Base-by-base conservation (phyloP, 2,113 vertebrate species). In the Dryoscopus gambensis region DNA sequence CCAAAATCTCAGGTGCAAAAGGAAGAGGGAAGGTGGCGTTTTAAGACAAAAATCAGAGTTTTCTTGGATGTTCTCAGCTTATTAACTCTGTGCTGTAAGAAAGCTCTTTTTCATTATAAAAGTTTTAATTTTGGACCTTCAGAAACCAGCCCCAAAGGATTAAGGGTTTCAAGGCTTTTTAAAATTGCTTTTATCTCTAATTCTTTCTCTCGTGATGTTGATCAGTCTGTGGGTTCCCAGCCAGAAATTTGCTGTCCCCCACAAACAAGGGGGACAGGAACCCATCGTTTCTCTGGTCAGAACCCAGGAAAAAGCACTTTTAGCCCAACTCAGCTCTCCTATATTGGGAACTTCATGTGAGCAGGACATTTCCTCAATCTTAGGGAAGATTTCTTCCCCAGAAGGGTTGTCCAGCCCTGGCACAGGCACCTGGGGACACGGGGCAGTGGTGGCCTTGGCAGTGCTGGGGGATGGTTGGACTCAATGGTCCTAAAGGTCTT, bases 261-360 rank as follows among this genome's bases (percentile, higher is more conserved):
- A 75, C 74, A 42, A 67, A 19, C 60, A 5, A 68, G 5, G 31
- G 31, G 27, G 9, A 35, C 7, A 23, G 70, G 23, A 40, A 46
- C 11, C 64, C 22, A 49, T 11, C 0, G 1, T 84, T 76, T 15
- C 37, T 24, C 50, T 23, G 57, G 21, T 56, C 2, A 3, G 47
- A 56, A 15, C 22, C 6, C 44, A 27, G 15, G 2, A 18, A 49
- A 70, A 87, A 4, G 17, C 70, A 15, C 37, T 57, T 67, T 33
- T 0, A 56, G 60, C 39, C 56, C 44, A 33, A 4, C 21, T 59
- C 67, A 68, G 27, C 44, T 55, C n/a, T 62, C 17, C 0, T 2
- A 1, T 6, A 3, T 3, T 0, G 16, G 28, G 84, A 71, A 7
- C 27, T 67, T 35, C 24, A 16, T 0, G 1, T 13, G 20, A 84